These are phyloP conservation scores for Drosophila merina DNA, from an alignment of 2,888 invertebrate species.

Conservation along the genomic window DNA sequence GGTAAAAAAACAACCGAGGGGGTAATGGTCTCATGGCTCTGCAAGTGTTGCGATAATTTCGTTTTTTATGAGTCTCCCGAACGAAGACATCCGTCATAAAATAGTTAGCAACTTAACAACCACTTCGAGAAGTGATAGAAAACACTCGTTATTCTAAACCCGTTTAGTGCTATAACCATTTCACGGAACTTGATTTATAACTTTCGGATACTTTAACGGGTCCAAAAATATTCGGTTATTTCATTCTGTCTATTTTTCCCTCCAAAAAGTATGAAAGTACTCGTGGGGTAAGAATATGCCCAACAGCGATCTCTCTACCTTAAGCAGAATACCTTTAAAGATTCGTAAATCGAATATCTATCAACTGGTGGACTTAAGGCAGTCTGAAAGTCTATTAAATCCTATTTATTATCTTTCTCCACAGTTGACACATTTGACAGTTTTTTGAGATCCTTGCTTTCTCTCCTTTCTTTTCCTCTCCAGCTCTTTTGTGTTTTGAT, in stretches of 20 bases:
- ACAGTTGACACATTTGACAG: conserved; percentile 9
- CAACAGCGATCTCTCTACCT: too few relatives aligned
- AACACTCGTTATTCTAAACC: conserved; percentile 1
- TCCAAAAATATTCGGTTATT: too few relatives aligned
- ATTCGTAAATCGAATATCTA: too few relatives aligned
- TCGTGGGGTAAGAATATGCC: too few relatives aligned
- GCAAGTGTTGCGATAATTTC: background rate
- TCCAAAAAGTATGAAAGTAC: too few relatives aligned
- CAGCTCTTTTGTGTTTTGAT: background rate
- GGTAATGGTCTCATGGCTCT: background rate
- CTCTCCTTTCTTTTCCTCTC: conserved; percentile 2
- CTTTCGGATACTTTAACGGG: background rate
- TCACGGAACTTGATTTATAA: background rate
- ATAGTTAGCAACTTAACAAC: background rate
- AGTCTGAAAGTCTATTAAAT: background rate
- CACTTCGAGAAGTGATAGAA: background rate
- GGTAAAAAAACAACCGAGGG: conserved; percentile 15
- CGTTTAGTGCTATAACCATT: background rate
- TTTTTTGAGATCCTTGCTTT: conserved; percentile 21
- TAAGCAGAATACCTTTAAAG: too few relatives aligned
- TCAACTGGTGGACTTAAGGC: too few relatives aligned
- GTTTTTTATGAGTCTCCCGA: conserved; percentile 3
- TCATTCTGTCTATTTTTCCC: too few relatives aligned
- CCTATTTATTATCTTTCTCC: conserved; percentile 9
- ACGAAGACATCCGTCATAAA: conserved; percentile 4